Base-by-base conservation (phyloP, 2,888 invertebrate species). In the Drosophila algonquin region DNA sequence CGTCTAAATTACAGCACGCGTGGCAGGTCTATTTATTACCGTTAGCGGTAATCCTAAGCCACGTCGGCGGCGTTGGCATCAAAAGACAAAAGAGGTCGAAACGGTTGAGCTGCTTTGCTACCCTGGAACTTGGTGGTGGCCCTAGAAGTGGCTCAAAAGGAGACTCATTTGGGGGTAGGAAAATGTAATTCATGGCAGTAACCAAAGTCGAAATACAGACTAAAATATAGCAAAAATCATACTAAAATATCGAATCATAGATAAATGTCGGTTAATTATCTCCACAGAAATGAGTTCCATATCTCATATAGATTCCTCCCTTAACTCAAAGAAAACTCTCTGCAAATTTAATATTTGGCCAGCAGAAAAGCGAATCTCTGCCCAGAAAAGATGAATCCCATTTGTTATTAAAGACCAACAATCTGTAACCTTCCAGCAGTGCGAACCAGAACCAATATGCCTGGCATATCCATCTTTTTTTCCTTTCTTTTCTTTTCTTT, bases 41-140 rank as follows among this genome's bases (percentile, higher is more conserved):
- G 89, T 86, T 88, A 84, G 75, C 77, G 89, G 82, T 85, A 85
- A 85, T 86, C 87, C 88, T 74, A 81, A 81, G 83, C 83, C 83
- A 71, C 69, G 58, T 30, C 73, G 63, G 21, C 85, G 60, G 30
- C 76, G 61, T 21, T 82, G 77, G 67, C 74, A 71, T 76, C 77
- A 64, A 12, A 81, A 75, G 68, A 79, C 74, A 80, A 82, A 80
- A 83, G 27, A 21, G 14, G 4, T 27, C 7, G n/a, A 30, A 32
- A 14, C 5, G 24, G 7, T 1, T 45, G 12, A 21, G n/a, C 40
- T 8, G 1, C 14, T 7, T 40, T 40, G 40, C 14, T 40, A 40
- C 40, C 40, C 40, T 40, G 2, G 40, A 40, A 40, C 2, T 40
- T 14, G 14, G 18, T 18, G 18, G 18, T 18, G 18, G 18, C 18